Evolutionary conservation across 2,113 vertebrate genomes (phyloP).

Genomic region (Mustelus asterias): DNA sequence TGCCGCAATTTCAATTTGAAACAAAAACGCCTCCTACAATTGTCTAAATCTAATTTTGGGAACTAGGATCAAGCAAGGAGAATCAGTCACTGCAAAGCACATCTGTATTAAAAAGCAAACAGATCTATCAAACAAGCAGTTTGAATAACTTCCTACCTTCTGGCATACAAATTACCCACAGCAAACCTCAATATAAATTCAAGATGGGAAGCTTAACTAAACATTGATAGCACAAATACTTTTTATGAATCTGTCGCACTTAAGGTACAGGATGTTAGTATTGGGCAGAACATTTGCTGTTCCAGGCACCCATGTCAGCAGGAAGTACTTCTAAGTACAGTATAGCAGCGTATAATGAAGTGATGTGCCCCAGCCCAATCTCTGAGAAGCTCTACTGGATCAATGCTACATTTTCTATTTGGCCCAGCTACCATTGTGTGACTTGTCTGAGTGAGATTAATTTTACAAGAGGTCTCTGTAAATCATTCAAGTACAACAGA

Average conservation of each 20-base stretch:
- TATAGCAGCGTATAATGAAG: background rate
- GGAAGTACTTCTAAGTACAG: background rate
- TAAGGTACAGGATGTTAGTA: background rate
- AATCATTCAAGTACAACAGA: background rate
- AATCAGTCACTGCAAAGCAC: background rate
- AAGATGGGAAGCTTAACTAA: background rate
- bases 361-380: background rate
- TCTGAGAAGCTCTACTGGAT: background rate
- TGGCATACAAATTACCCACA: background rate
- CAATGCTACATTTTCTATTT: background rate
- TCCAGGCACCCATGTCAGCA: background rate
- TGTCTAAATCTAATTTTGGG: background rate
- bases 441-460: background rate
- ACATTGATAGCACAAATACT: background rate
- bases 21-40: background rate
- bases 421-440: background rate
- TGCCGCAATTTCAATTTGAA: background rate
- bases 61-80: background rate
- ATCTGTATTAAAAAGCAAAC: background rate
- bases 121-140: background rate
- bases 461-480: background rate
- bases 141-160: background rate
- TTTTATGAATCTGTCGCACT: background rate
- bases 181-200: constrained; percentile 9
- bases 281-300: background rate